A percentile compares a stretch with the other conserved stretches of the same genome.
Evolutionary conservation across 2,888 invertebrate species (phyloP).

Genomic region (Hylaea fasciaria): DNA sequence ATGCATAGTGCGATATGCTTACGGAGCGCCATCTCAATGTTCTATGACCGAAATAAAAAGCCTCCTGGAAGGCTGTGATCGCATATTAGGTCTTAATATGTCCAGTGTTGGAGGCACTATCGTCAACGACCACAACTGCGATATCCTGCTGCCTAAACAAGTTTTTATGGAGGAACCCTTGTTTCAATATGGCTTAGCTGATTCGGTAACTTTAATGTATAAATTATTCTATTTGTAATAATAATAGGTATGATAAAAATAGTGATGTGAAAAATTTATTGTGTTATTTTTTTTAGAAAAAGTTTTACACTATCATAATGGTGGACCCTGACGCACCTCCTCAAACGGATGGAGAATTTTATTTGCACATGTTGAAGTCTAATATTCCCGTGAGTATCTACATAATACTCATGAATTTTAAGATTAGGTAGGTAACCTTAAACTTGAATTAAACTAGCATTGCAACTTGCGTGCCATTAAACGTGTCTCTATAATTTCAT

Average conservation of each 20-base stretch:
- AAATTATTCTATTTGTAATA: not conserved
- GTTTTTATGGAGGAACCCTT: conserved; percentile 77
- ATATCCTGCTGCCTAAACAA: conserved; percentile 75
- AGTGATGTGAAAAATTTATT: not conserved
- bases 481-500: not conserved
- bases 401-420: too few species aligned
- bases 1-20: conserved; percentile 40
- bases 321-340: conserved; percentile 80
- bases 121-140: conserved; percentile 79
- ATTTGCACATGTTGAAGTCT: conserved; percentile 78
- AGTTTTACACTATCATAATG: conserved; percentile 78
- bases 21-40: conserved; percentile 55
- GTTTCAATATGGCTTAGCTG: conserved; percentile 70
- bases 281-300: conserved; percentile 66
- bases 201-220: conserved; percentile 61
- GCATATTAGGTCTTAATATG: conserved; percentile 69
- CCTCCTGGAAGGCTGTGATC: conserved; percentile 74
- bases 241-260: not conserved
- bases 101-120: conserved; percentile 76
- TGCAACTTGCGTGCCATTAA: not conserved
- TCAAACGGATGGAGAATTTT: conserved; percentile 75
- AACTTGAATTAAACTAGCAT: too few species aligned
- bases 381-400: conserved; percentile 76
- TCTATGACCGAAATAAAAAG: conserved; percentile 66
- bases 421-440: too few species aligned